Evolutionary conservation across 1,140 invertebrate species (phyloP), one percentile per base, ranked within the genome.

Genomic region (Cataglyphis hispanica): DNA sequence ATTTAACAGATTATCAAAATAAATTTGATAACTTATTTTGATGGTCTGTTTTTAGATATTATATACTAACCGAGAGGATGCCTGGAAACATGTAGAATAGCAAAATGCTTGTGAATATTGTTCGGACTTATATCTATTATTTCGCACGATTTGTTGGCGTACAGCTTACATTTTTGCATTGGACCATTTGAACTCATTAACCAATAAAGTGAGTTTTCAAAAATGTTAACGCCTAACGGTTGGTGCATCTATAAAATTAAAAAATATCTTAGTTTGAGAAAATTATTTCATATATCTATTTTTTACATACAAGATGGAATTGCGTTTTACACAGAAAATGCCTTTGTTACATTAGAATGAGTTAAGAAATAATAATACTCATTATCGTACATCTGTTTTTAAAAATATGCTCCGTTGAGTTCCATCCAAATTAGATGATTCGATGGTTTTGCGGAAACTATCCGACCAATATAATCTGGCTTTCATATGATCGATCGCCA

Each of bases 381-480:
- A 34, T 77, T 60, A 10, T 81, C 78, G 69, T 83, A 92, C 91
- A 40, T 58, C 31, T 67, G 86, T 83, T 16, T 43, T 46, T 22
- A 89, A 27, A 64, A 90, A 89, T 13, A 96, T 85, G 77, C 96
- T 95, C 25, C 97, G 94, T 91, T 97, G 96, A 25, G 95, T 96
- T 40, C 98, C 98, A 93, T 98, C 97, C 43, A 98, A 96, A 89
- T 97, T 96, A 75, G 96, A 96, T 43, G 97, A 95, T 94, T 98
- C 97, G 74, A 98, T 97, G 88, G 97, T 97, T 91, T 97, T 96
- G 4, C 97, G 94, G 75, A 97, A 95, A 0, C 97, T 96, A 93
- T 98, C 97, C 1, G 96, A 95, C 97, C 97, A 98, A 94, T 98
- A 98, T 0, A 98, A 90, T 67, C 97, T 93, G 22, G 95, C 93